phyloP scores from a whole-genome alignment of 2,113 vertebrate species.

The Sialia sialis region DNA sequence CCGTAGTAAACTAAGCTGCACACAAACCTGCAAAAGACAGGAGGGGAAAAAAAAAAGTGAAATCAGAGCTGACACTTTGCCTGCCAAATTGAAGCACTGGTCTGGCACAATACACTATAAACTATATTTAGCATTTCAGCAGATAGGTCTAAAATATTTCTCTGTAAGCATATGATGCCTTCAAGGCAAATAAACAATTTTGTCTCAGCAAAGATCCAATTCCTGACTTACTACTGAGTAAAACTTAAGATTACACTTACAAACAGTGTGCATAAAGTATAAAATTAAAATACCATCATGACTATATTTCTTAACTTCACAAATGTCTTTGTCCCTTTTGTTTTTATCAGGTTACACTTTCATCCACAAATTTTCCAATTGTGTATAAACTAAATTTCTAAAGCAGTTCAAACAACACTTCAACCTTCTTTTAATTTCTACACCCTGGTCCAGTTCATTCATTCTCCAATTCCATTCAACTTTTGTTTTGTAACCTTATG shows the following conservation, averaged over 20 bases:
- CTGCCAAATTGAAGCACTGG: neutral
- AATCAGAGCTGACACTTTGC: neutral
- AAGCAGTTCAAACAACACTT: neutral
- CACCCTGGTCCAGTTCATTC: neutral
- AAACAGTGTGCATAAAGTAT: neutral
- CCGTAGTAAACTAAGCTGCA: constrained; percentile 85
- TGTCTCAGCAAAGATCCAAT: neutral
- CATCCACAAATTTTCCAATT: neutral
- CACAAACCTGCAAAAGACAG: constrained; percentile 71
- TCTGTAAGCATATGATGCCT: neutral
- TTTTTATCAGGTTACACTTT: neutral
- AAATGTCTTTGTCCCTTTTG: neutral
- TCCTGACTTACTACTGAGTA: neutral
- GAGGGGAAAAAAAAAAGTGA: neutral
- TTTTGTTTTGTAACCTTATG: neutral
- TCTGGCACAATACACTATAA: neutral
- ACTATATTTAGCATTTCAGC: neutral
- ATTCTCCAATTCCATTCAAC: neutral
- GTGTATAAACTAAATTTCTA: neutral
- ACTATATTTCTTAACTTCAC: neutral
- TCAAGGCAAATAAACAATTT: neutral
- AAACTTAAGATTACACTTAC: neutral
- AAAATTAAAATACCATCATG: neutral
- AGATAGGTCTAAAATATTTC: neutral
- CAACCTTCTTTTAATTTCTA: neutral